These are phyloP conservation scores for Zenarchopterus dispar DNA, from an alignment of 2,797 vertebrate species.

Conservation along the genomic window DNA sequence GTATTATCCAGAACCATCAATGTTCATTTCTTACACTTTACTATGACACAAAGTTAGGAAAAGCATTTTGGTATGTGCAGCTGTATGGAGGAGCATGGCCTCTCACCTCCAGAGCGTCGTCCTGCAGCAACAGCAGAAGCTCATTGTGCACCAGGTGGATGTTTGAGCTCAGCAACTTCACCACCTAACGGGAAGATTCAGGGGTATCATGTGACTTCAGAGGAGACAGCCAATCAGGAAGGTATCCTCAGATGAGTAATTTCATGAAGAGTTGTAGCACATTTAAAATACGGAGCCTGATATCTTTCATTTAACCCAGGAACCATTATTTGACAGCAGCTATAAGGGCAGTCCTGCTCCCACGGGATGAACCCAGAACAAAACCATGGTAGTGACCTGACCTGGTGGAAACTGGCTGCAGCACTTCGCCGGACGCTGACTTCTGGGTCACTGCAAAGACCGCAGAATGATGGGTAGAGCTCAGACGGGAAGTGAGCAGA, in stretches of 20 bases:
- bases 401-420: slow-evolving; percentile 93
- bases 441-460: slow-evolving; percentile 93
- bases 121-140: slow-evolving; percentile 89
- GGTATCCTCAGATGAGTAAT: not conserved
- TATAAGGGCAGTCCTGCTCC: too few relatives aligned
- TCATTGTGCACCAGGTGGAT: slow-evolving; percentile 92
- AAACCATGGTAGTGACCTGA: slow-evolving; percentile 66
- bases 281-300: too few relatives aligned
- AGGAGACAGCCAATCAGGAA: not conserved
- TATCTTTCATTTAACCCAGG: too few relatives aligned
- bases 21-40: not conserved
- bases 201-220: not conserved
- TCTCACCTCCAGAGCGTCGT: slow-evolving; percentile 93
- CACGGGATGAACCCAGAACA: too few relatives aligned
- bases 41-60: not conserved
- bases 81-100: not conserved
- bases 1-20: too few relatives aligned
- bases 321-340: too few relatives aligned
- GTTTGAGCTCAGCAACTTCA: slow-evolving; percentile 90
- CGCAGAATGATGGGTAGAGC: slow-evolving; percentile 90
- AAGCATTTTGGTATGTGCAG: not conserved
- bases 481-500: slow-evolving; percentile 91
- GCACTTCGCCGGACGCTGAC: slow-evolving; percentile 89
- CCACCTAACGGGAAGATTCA: slow-evolving; percentile 81
- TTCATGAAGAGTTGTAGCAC: too few relatives aligned